phyloP scores from a whole-genome alignment of 2,888 invertebrate genomes.

The Trissolcus brochymenae region DNA sequence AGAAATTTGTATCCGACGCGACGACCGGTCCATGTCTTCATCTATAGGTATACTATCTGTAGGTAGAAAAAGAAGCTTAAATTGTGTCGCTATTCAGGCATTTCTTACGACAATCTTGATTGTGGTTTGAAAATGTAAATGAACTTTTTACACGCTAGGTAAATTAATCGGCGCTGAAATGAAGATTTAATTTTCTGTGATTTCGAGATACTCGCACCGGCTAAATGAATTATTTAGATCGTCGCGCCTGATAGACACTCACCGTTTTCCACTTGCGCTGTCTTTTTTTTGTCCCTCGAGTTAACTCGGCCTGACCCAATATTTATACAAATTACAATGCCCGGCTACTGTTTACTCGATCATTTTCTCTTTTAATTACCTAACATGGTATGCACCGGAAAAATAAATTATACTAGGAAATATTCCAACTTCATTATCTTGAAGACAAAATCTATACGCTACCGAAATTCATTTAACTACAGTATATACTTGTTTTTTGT shows the following conservation, averaged over 20 bases:
- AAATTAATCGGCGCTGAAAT: constrained; percentile 7
- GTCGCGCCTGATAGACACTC: constrained; percentile 8
- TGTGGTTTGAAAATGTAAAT: constrained; percentile 10
- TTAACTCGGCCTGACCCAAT: constrained; percentile 14
- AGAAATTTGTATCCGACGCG: constrained; percentile 20
- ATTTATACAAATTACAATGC: constrained; percentile 9
- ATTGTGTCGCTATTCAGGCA: constrained; percentile 4
- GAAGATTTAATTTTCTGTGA: constrained; percentile 4
- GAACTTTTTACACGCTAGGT: not conserved
- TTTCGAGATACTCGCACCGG: constrained; percentile 1
- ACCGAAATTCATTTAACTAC: too few species aligned
- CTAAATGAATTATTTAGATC: constrained; percentile 20
- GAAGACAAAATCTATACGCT: too few species aligned
- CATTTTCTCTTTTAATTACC: constrained; percentile 8
- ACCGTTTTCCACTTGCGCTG: not conserved
- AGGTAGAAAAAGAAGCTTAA: constrained; percentile 5
- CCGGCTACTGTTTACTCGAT: not conserved
- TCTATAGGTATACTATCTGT: not conserved
- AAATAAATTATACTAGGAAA: too few species aligned
- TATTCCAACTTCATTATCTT: too few species aligned
- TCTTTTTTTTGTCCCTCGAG: not conserved
- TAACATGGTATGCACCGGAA: too few species aligned
- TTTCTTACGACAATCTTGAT: not conserved
- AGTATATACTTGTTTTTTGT: too few species aligned
- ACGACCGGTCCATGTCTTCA: constrained; percentile 17